Conservation (phyloP, 1,140 invertebrate genomes). For the Armadillidium nasatum region DNA sequence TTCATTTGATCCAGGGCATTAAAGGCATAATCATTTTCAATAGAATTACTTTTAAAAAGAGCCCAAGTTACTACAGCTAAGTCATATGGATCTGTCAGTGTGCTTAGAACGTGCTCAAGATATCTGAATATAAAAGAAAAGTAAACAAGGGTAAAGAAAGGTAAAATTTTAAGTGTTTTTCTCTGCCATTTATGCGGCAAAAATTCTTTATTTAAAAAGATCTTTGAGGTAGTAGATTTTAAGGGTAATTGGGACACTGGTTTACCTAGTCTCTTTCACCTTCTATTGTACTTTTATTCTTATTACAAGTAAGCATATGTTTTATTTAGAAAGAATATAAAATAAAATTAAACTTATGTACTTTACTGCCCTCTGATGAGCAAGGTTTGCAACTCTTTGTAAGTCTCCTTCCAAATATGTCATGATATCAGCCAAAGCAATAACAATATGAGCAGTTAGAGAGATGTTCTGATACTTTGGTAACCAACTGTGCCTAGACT, state of each 20-base stretch:
- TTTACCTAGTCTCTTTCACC: too few species aligned
- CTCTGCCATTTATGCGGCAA: too few species aligned
- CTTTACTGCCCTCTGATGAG: conserved; percentile 21
- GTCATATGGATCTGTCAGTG: conserved; percentile 52
- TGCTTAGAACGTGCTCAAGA: too few species aligned
- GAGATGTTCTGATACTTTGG: conserved; percentile 47
- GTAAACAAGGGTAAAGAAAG: too few species aligned
- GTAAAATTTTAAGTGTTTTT: too few species aligned
- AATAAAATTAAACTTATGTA: conserved; percentile 3
- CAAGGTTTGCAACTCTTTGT: conserved; percentile 10
- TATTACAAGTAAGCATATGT: too few species aligned
- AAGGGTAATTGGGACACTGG: too few species aligned
- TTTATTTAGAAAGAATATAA: too few species aligned
- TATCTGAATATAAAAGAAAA: too few species aligned
- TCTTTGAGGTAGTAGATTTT: too few species aligned
- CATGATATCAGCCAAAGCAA: conserved; percentile 49
- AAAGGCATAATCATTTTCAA: conserved; percentile 49
- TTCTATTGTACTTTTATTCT: too few species aligned
- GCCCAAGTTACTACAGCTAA: conserved; percentile 55
- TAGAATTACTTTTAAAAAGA: conserved; percentile 50
- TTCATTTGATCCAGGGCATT: conserved; percentile 20
- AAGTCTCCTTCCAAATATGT: conserved; percentile 47
- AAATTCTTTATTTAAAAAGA: too few species aligned
- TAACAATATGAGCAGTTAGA: conserved; percentile 54
- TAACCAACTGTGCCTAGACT: background rate